Conservation (phyloP, 2,888 invertebrate species). For the Microchrysa polita region DNA sequence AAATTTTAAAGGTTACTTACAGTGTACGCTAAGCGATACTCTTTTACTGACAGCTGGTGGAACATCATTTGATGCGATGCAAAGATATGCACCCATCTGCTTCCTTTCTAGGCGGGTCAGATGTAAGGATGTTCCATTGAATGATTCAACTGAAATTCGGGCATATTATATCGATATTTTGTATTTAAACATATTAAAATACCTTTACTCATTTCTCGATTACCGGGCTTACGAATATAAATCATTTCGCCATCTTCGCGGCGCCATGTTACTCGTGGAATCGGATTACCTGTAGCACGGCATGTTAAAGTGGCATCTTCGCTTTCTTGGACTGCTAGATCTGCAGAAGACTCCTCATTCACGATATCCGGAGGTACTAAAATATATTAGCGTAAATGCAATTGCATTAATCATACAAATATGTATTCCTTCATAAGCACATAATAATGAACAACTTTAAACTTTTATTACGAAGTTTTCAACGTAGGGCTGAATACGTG, state of each 20-base stretch:
- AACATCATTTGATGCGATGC: constrained; percentile 92
- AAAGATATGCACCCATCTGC: constrained; percentile 92
- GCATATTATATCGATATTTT: too few relatives aligned
- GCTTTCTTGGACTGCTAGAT: constrained; percentile 81
- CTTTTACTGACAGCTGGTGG: constrained; percentile 91
- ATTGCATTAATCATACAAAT: not conserved
- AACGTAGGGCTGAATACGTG: too few relatives aligned
- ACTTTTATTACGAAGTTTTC: too few relatives aligned
- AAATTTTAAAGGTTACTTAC: constrained; percentile 76
- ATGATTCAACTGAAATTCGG: constrained; percentile 75
- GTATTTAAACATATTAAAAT: too few relatives aligned
- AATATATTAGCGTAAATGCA: constrained; percentile 39
- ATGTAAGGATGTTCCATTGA: constrained; percentile 77
- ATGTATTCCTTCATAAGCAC: too few relatives aligned
- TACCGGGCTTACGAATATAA: constrained; percentile 67
- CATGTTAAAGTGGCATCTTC: constrained; percentile 80
- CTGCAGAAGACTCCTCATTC: constrained; percentile 78
- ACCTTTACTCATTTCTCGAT: constrained; percentile 64
- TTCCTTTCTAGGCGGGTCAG: constrained; percentile 84
- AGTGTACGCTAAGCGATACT: constrained; percentile 87
- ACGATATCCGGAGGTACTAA: constrained; percentile 83
- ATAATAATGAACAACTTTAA: too few relatives aligned
- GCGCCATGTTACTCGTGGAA: constrained; percentile 82
- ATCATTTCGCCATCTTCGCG: constrained; percentile 78
- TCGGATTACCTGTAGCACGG: constrained; percentile 82